phyloP scores from a whole-genome alignment of 2,888 invertebrate species.

The Agonopterix alstromeriana region DNA sequence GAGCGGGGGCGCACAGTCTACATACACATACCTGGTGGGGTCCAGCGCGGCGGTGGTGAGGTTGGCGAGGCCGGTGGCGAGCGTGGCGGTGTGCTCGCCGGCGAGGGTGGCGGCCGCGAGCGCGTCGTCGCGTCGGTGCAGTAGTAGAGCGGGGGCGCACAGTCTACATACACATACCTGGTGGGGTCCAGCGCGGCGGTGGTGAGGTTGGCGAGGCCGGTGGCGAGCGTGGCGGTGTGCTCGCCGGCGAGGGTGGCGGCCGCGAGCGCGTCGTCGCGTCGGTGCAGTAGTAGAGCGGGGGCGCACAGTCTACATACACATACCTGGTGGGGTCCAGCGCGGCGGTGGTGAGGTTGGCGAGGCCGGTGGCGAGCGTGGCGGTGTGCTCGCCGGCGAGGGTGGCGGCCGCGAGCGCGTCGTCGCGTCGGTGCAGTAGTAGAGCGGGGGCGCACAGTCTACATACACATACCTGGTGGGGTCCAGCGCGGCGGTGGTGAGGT shows the following conservation, averaged over 20 bases:
- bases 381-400: conserved; percentile 83
- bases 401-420: conserved; percentile 81
- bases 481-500: conserved; percentile 65
- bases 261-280: conserved; percentile 78
- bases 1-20: conserved; percentile 86
- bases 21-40: no score
- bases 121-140: conserved; percentile 74
- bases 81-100: conserved; percentile 78
- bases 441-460: conserved; percentile 86
- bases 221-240: conserved; percentile 42
- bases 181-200: conserved; percentile 82
- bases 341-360: conserved; percentile 8
- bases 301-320: conserved; percentile 89
- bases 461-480: no score
- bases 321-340: no score
- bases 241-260: conserved; percentile 85
- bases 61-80: conserved; percentile 1
- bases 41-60: conserved; percentile 78
- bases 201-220: not conserved
- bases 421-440: conserved; percentile 82
- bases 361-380: not conserved
- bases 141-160: conserved; percentile 85
- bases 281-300: conserved; percentile 84
- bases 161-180: no score
- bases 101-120: conserved; percentile 83